Evolutionary conservation across 1,140 invertebrate genomes (phyloP).

Genomic region (Zophobas morio): DNA sequence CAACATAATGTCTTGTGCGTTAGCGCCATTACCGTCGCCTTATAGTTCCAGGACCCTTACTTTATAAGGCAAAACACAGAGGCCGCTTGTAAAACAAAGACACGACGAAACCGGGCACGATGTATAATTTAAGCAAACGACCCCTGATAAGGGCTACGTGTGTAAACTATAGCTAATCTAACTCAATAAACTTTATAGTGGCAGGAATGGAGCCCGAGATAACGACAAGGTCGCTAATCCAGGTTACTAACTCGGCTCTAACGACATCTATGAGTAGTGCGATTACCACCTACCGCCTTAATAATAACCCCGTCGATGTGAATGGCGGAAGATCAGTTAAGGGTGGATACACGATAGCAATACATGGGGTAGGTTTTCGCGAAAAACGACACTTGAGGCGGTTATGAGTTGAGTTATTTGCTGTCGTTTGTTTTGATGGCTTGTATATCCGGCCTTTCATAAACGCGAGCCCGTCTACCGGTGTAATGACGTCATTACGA

Average conservation of each 20-base stretch:
- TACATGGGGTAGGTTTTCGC: conserved; percentile 32
- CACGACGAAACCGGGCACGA: conserved; percentile 56
- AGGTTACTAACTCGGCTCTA: conserved; percentile 57
- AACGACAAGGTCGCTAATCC: conserved; percentile 67
- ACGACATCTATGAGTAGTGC: conserved; percentile 56
- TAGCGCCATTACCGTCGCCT: conserved; percentile 52
- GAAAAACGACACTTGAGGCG: conserved; percentile 40
- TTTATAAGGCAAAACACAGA: conserved; percentile 57
- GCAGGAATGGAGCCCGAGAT: conserved; percentile 67
- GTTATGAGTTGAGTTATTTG: conserved; percentile 49
- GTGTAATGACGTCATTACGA: conserved; percentile 41
- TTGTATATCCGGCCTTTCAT: conserved; percentile 40
- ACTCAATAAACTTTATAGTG: conserved; percentile 69
- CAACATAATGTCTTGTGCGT: conserved; percentile 45
- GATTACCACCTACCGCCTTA: conserved; percentile 45
- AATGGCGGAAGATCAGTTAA: conserved; percentile 41
- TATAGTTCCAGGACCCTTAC: conserved; percentile 52
- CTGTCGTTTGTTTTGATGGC: conserved; percentile 49
- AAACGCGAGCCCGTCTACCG: conserved; percentile 7
- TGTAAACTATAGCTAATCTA: conserved; percentile 69
- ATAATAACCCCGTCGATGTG: conserved; percentile 42
- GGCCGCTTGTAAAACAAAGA: conserved; percentile 61
- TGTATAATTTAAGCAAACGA: conserved; percentile 64
- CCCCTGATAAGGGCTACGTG: conserved; percentile 66
- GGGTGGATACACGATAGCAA: conserved; percentile 33